Conservation (phyloP, 2,113 vertebrate species). For the Nothoprocta perdicaria region DNA sequence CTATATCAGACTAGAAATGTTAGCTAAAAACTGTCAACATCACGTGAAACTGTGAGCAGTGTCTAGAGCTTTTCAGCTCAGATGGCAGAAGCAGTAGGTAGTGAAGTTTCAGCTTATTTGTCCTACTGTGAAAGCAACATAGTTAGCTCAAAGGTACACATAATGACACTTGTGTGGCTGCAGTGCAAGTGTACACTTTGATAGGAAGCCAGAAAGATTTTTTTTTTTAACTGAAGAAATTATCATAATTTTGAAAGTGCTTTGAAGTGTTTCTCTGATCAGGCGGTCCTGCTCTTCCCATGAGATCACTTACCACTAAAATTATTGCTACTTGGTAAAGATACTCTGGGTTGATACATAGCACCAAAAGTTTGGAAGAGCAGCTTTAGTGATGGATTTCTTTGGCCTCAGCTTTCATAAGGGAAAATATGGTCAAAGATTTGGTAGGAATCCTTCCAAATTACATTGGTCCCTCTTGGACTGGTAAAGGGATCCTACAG, state of each 20-base stretch:
- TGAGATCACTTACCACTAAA: conserved; percentile 30
- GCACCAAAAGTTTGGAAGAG: neutral
- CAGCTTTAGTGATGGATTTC: neutral
- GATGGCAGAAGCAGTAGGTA: neutral
- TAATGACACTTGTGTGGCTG: conserved; percentile 30
- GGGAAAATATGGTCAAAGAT: neutral
- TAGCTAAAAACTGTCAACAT: neutral
- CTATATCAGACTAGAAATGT: neutral
- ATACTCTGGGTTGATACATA: neutral
- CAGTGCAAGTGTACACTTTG: conserved; percentile 35
- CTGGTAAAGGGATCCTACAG: neutral
- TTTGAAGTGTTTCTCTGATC: conserved; percentile 66
- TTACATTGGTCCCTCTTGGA: neutral
- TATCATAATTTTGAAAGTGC: conserved; percentile 57
- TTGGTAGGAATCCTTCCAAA: neutral
- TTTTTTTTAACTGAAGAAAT: conserved; percentile 47
- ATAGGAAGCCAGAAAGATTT: conserved; percentile 39
- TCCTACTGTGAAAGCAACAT: neutral
- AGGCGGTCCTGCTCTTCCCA: neutral
- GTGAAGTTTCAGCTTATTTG: conserved; percentile 12
- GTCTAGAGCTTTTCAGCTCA: neutral
- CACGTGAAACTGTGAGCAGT: neutral
- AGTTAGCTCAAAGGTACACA: conserved; percentile 50
- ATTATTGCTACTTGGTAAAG: conserved; percentile 5
- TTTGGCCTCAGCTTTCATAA: neutral